Conservation (phyloP, 2,888 invertebrate genomes). For the Eristalinus aeneus region DNA sequence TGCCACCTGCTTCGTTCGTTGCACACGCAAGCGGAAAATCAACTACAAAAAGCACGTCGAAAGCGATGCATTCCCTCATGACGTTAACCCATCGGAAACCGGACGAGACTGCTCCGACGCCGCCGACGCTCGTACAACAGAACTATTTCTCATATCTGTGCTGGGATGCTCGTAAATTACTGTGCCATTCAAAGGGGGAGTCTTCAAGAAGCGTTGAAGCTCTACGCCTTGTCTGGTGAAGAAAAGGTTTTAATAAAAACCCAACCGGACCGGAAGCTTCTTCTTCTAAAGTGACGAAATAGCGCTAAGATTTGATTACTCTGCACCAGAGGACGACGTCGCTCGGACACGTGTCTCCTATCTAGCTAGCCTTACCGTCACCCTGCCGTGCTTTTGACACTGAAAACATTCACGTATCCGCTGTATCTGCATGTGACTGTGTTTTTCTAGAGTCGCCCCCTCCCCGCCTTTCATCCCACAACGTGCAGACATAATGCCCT, state of each 20-base stretch:
- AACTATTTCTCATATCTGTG: constrained; percentile 14
- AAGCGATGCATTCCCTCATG: background rate
- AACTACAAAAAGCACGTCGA: background rate
- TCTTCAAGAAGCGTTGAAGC: background rate
- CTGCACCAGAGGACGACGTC: background rate
- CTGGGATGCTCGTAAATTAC: constrained; percentile 9
- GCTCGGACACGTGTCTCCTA: background rate
- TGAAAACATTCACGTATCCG: background rate
- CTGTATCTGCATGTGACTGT: background rate
- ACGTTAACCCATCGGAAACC: background rate
- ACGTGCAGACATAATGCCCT: constrained; percentile 6
- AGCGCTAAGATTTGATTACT: background rate
- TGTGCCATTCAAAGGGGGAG: constrained; percentile 10
- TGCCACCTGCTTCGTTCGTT: background rate
- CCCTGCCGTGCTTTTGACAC: background rate
- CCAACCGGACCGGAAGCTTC: background rate
- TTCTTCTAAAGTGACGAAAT: background rate
- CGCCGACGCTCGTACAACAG: background rate
- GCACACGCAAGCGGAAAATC: background rate
- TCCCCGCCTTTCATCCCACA: too few species aligned
- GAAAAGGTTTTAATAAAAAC: background rate
- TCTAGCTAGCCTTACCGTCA: background rate
- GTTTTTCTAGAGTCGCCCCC: background rate
- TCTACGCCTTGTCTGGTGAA: background rate
- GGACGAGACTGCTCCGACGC: too few species aligned